Evolutionary conservation across 2,797 vertebrate genomes (phyloP).

Genomic region (Aplochiton taeniatus): DNA sequence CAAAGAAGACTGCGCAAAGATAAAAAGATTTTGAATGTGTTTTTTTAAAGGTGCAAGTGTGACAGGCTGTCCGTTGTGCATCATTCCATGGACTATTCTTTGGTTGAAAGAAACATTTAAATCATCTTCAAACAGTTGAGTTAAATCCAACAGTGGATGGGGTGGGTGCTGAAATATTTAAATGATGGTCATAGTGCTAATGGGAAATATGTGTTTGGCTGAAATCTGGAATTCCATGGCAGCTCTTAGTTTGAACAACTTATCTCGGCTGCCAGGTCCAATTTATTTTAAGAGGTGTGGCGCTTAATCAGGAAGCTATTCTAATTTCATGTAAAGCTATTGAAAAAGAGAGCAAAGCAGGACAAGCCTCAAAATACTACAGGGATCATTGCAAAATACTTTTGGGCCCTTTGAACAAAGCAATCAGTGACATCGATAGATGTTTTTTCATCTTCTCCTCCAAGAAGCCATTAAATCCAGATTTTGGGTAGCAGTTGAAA

Average conservation of each 20-base stretch:
- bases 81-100: neutral
- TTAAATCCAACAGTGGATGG: constrained; percentile 10
- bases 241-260: constrained; percentile 43
- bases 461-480: constrained; percentile 27
- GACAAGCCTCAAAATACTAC: constrained; percentile 39
- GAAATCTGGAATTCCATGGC: constrained; percentile 46
- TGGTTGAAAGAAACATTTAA: neutral
- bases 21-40: no score
- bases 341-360: constrained; percentile 33
- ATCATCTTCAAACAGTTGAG: constrained; percentile 7
- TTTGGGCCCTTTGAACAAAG: constrained; percentile 53
- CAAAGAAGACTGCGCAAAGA: no score
- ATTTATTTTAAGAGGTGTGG: constrained; percentile 45
- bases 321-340: constrained; percentile 39
- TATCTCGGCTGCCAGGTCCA: constrained; percentile 50
- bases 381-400: constrained; percentile 7
- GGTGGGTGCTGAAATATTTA: constrained; percentile 52
- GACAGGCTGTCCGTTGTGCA: no score
- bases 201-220: constrained; percentile 53
- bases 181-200: constrained; percentile 46
- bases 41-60: no score
- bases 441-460: constrained; percentile 14
- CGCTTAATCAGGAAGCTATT: constrained; percentile 46
- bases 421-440: constrained; percentile 41
- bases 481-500: constrained; percentile 24